These are phyloP conservation scores for Arnoldichthys spilopterus DNA, from an alignment of 2,797 vertebrate species.

Conservation along the genomic window DNA sequence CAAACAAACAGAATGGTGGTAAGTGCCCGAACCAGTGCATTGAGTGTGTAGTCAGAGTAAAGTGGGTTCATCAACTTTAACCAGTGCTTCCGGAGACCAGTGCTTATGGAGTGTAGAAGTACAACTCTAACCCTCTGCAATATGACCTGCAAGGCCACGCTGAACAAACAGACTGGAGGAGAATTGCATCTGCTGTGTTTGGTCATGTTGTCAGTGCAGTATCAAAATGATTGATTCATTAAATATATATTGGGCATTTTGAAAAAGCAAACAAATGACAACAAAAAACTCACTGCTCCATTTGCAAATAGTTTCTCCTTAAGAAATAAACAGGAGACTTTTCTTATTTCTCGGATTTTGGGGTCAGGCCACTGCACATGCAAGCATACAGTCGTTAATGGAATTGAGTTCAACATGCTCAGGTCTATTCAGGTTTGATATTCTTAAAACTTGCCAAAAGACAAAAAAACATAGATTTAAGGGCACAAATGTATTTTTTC, in stretches of 20 bases:
- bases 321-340: conserved; percentile 1
- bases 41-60: conserved; percentile 51
- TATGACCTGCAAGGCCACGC: conserved; percentile 10
- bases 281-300: not conserved
- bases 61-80: conserved; percentile 57
- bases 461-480: not conserved
- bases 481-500: not conserved
- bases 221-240: not conserved
- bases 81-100: conserved; percentile 62
- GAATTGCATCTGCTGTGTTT: conserved; percentile 3
- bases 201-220: conserved; percentile 44
- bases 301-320: not conserved
- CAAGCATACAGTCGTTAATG: not conserved
- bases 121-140: conserved; percentile 56
- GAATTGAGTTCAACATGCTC: conserved; percentile 17
- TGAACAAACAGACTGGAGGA: conserved; percentile 28
- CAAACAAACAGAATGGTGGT: conserved; percentile 53
- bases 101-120: conserved; percentile 60
- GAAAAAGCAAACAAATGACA: not conserved
- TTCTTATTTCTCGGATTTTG: not conserved
- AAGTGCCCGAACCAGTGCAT: conserved; percentile 63
- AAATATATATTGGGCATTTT: not conserved
- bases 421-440: not conserved
- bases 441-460: not conserved
- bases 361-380: conserved; percentile 6